Base-by-base conservation (phyloP, 2,888 invertebrate species). In the Megamerina dolium region DNA sequence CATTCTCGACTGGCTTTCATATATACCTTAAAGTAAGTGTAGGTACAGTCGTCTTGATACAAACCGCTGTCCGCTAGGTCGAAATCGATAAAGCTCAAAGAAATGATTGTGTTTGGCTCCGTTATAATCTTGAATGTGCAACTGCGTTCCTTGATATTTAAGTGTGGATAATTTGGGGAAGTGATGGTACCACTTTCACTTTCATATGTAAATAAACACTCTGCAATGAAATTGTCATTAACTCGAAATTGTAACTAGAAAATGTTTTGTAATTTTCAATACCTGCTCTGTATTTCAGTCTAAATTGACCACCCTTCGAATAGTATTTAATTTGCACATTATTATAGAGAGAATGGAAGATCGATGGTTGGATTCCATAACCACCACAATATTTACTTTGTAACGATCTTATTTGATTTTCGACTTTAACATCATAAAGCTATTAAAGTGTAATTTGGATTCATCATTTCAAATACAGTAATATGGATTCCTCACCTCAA, bases 321-420 rank as follows among this genome's bases (percentile, higher is more conserved):
- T 54, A 60, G 32, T 87, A 81, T 55, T 77, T 70, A 13, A 90
- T 66, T 26, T 77, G 71, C 4, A 86, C 50, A 16, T 70, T 72
- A 61, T 82, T 84, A 16, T 75, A 69, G 1, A 72, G 60, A 0
- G 85, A 78, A 4, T 69, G 70, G 39, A 79, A 76, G 0, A 74
- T 60, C 1, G 78, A 75, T 0, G 89, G 89, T 41, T 76, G 53
- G 1, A 57, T 66, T 0, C 49, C 60, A 42, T 51, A 43, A 2
- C 35, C 46, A 0, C 91, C 92, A 69, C 94, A 95, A 64, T 81
- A 86, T 60, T 78, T 81, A 2, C 82, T 85, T n/a, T 88, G 91
- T 85, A 65, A 30, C 1, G n/a, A n/a, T n/a, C n/a, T n/a, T n/a
- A n/a, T n/a, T n/a, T n/a, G n/a, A n/a, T n/a, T n/a, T n/a, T n/a